Percentiles rank a stretch among this genome's conserved stretches.
phyloP scores from a whole-genome alignment of 2,797 vertebrate species.

The Syncerus caffer region DNA sequence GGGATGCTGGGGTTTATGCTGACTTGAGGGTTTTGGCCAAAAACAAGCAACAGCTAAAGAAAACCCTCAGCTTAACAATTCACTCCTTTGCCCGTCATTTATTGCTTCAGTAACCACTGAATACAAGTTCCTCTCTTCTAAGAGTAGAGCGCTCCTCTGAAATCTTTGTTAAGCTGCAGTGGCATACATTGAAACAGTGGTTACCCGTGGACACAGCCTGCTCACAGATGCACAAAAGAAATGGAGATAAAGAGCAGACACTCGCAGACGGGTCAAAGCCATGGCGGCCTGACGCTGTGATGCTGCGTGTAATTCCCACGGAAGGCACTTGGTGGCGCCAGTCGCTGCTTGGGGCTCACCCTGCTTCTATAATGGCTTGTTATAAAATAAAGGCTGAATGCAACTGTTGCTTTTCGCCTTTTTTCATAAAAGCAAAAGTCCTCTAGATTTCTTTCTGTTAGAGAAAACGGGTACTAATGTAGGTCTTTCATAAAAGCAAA shows the following conservation, averaged over 20 bases:
- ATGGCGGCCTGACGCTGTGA: neutral
- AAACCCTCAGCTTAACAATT: neutral
- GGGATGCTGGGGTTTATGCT: neutral
- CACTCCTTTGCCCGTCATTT: neutral
- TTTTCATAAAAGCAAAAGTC: neutral
- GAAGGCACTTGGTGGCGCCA: neutral
- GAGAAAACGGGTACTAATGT: neutral
- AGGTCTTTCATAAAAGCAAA: neutral
- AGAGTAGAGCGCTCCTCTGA: neutral
- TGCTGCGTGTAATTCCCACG: neutral
- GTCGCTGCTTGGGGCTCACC: neutral
- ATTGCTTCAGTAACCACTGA: neutral
- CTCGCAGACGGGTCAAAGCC: neutral
- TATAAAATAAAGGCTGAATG: neutral
- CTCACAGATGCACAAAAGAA: neutral
- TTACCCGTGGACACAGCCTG: neutral
- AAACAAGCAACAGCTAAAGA: neutral
- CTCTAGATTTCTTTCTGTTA: neutral
- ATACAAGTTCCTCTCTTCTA: neutral
- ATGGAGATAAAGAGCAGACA: neutral
- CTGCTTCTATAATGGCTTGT: neutral
- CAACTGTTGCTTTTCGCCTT: neutral
- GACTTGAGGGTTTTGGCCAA: neutral
- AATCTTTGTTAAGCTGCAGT: neutral
- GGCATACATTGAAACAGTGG: neutral